Percentiles rank a stretch among this genome's conserved stretches.
Evolutionary conservation across 2,888 invertebrate genomes (phyloP).

Genomic region (Uropetala carovei): DNA sequence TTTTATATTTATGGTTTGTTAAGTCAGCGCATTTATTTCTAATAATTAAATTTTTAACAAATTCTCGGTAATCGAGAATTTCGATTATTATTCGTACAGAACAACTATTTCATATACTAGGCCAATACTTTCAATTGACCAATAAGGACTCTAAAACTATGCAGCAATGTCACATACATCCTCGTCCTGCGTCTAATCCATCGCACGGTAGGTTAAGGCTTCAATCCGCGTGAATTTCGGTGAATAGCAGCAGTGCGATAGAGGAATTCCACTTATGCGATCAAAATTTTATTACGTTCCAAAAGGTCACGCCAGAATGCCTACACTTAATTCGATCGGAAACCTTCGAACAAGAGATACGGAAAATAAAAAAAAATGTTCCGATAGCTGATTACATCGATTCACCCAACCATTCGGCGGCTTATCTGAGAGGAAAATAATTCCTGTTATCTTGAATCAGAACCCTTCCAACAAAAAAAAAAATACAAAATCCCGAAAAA

Average conservation of each 20-base stretch:
- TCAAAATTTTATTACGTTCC: not conserved
- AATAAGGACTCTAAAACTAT: too few species aligned
- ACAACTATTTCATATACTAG: too few species aligned
- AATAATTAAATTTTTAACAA: too few species aligned
- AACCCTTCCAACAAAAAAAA: not conserved
- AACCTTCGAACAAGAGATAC: not conserved
- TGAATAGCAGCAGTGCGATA: not conserved
- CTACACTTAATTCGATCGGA: slow-evolving; percentile 6
- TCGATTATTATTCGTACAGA: too few species aligned
- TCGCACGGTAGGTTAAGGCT: too few species aligned
- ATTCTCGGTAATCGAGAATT: too few species aligned
- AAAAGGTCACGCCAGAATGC: not conserved
- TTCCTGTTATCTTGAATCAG: not conserved
- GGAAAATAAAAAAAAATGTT: not conserved
- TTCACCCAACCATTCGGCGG: not conserved
- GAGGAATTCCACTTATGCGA: not conserved
- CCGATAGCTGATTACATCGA: not conserved
- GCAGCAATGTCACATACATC: too few species aligned
- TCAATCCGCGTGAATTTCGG: too few species aligned
- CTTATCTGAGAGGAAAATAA: not conserved
- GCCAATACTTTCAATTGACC: too few species aligned
- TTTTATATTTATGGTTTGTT: too few species aligned
- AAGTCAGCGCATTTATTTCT: too few species aligned
- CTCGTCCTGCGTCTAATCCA: too few species aligned
- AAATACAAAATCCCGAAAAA: not conserved